Evolutionary conservation across 1,140 invertebrate species (phyloP), one percentile per base, ranked within the genome.

Genomic region (Archivesica marissinica): DNA sequence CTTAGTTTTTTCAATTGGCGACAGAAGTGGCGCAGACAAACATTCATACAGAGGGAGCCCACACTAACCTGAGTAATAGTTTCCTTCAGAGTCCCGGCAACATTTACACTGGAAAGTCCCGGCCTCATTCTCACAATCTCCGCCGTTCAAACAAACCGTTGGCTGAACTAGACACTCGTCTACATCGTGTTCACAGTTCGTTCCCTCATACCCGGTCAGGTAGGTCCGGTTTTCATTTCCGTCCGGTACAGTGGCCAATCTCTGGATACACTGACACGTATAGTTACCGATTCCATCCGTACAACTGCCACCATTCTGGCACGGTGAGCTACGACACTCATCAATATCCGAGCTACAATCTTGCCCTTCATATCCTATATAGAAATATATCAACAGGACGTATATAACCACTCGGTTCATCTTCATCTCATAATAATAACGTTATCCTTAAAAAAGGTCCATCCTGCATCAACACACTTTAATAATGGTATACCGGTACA

Each of bases 341-440:
- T 92, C 59, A 96, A 98, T 98, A 90, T 97, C 96, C 0, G 98
- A 97, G 90, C 98, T 97, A 91, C 98, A 99, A 0, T 98, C 95
- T 89, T 97, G 97, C 7, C 77, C 85, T 23, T 50, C 28, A 41
- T 41, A 75, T 25, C 70, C 59, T 84, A 72, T 30, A 20, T 47
- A 47, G 2, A 72, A 44, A 72, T 28, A 41, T 44, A 50, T 47
- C 20, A 72, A 72, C 28, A 72, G 0, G 20, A 72, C 1, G 25
- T 47, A 72, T 9, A 72, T 33, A 30, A 47, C 13, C 23, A 35
- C 35, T 38, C 61, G 30, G 3, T 39, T 39, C 61, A 66, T 66
- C 50, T 4, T 52, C 50, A 52, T 20, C 17, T 20, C 17, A 52
- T 7, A n/a, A 52, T 20, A 4, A n/a, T n/a, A n/a, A n/a, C n/a